Evolutionary conservation across 2,113 vertebrate species (phyloP).

Genomic region (Gobiocypris rarus): DNA sequence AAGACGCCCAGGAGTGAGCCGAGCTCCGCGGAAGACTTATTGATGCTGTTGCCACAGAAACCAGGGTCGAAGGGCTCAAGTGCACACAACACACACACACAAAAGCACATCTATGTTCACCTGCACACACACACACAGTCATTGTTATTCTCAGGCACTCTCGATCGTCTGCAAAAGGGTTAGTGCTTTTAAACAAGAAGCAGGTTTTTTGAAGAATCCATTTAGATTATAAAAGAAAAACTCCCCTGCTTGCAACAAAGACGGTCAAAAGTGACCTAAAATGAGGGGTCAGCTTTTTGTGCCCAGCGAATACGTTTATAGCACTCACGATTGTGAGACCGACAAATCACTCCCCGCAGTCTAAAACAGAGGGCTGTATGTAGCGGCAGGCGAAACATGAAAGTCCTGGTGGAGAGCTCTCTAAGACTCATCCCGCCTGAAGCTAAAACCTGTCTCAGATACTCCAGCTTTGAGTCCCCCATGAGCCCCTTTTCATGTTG

Average conservation of each 20-base stretch:
- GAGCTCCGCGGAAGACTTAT: constrained; percentile 30
- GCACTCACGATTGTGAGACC: background rate
- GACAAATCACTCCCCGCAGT: background rate
- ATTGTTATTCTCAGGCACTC: constrained; percentile 35
- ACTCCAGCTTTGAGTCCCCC: constrained; percentile 37
- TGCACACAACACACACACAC: constrained; percentile 14
- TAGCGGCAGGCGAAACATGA: background rate
- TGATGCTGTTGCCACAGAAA: constrained; percentile 57
- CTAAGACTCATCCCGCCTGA: constrained; percentile 29
- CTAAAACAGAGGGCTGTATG: constrained; percentile 22
- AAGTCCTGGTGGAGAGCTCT: constrained; percentile 32
- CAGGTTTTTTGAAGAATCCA: constrained; percentile 10
- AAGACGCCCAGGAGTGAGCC: constrained; percentile 24
- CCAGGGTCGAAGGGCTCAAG: constrained; percentile 52
- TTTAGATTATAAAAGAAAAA: constrained; percentile 1
- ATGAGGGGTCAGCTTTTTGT: constrained; percentile 33
- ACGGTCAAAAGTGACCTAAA: background rate
- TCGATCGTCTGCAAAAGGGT: constrained; percentile 5
- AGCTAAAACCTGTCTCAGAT: constrained; percentile 45
- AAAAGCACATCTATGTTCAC: constrained; percentile 24
- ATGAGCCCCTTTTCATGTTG: constrained; percentile 51
- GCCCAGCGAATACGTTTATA: constrained; percentile 10
- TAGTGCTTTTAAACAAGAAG: constrained; percentile 41
- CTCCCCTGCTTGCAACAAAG: background rate
- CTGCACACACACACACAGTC: constrained; percentile 8